Base-by-base conservation (phyloP, 2,113 vertebrate species). In the Lophius piscatorius region DNA sequence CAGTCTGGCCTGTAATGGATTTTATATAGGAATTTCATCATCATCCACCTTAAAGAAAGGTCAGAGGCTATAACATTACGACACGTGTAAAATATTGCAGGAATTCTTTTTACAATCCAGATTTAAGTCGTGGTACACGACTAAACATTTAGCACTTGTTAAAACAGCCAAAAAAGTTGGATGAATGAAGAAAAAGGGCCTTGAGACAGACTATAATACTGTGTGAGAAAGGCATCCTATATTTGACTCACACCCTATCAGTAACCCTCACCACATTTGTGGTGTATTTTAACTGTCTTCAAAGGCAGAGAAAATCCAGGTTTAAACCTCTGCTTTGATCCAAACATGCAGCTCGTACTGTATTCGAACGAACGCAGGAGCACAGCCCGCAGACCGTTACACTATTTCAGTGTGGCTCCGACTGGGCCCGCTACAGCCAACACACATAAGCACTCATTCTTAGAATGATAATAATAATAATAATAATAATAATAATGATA, bases 221-320 rank as follows among this genome's bases (percentile, higher is more conserved):
- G 35, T 41, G 5, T 57, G 50, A 60, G 44, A 56, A 42, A 42
- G 23, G 16, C 21, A 26, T 54, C 16, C 17, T 50, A 34, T 42
- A 7, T 63, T 44, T 47, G 26, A 47, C 26, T 52, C 20, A 16
- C 9, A 38, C 28, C 13, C 13, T 48, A 57, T 67, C 52, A 42
- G 28, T 39, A 18, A 49, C 29, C 40, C 63, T 34, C 50, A 20
- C 47, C n/a, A 26, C 12, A 49, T 34, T 13, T 2, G 9, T 35
- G 41, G 36, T 59, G 17, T 16, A 22, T 50, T 65, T 74, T 21
- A 60, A 63, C 60, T 28, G 38, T 46, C 29, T 68, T 84, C 69
- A 86, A 82, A 79, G 63, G 60, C 24, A 42, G 40, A 55, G 69
- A 61, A 82, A 82, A 84, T 82, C 63, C 65, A 68, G 42, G 50